Conservation (phyloP, 2,113 vertebrate species). For the Megaleporinus macrocephalus region DNA sequence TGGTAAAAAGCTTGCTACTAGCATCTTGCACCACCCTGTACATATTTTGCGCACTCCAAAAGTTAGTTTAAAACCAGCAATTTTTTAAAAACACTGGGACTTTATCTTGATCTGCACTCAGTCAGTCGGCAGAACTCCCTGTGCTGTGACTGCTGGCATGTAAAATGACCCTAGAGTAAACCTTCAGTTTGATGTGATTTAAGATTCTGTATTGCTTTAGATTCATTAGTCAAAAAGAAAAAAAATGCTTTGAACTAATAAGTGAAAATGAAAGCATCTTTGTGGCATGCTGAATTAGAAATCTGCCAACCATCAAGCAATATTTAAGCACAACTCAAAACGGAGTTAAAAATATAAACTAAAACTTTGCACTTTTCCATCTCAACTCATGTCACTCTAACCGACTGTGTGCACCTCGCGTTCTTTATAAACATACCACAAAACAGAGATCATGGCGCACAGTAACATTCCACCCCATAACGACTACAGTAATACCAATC, state of each 20-base stretch:
- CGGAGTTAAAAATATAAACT: background rate
- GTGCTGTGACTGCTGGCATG: background rate
- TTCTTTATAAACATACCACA: background rate
- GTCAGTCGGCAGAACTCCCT: background rate
- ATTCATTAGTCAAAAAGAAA: constrained; percentile 15
- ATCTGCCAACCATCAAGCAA: background rate
- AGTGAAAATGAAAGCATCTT: background rate
- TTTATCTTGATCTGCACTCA: constrained; percentile 10
- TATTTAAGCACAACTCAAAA: background rate
- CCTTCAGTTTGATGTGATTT: background rate
- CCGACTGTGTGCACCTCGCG: background rate
- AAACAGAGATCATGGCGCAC: background rate
- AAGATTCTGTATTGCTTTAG: constrained; percentile 13
- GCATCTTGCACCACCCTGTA: background rate
- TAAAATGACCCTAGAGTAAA: constrained; percentile 5
- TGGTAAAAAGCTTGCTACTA: background rate
- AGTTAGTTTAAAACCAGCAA: background rate
- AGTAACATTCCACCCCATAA: constrained; percentile 10
- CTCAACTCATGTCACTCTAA: background rate
- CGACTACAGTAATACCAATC: background rate
- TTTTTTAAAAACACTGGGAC: too few species aligned
- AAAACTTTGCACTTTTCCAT: background rate
- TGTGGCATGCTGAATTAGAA: background rate
- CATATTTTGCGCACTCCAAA: background rate
- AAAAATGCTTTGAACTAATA: constrained; percentile 10